phyloP scores from a whole-genome alignment of 2,113 vertebrate genomes.

The Pelobates fuscus region DNA sequence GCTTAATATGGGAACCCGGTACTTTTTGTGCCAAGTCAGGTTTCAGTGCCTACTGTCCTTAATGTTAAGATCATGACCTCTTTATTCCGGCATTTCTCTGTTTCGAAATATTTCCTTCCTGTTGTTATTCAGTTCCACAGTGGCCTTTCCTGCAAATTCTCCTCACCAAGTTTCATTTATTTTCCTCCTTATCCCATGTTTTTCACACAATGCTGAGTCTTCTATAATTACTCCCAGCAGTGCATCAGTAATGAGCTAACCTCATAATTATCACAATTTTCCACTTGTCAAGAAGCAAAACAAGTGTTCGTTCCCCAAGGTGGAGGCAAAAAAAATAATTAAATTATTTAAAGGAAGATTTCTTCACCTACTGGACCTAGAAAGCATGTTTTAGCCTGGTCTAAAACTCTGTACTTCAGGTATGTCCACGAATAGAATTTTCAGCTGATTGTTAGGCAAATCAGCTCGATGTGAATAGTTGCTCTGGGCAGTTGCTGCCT shows the following conservation, averaged over 20 bases:
- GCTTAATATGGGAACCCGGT: no score
- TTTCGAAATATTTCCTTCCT: not conserved
- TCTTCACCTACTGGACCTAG: no score
- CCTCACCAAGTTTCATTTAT: not conserved
- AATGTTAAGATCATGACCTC: not conserved
- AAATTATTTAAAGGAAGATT: no score
- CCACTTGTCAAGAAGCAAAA: not conserved
- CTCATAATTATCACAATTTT: constrained; percentile 8
- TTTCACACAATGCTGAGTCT: not conserved
- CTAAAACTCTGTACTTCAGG: no score
- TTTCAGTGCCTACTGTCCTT: no score
- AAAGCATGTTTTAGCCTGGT: no score
- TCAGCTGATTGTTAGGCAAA: no score
- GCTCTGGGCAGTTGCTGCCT: no score
- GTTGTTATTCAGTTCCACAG: not conserved
- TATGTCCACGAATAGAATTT: no score
- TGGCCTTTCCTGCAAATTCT: constrained; percentile 24
- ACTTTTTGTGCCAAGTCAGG: no score
- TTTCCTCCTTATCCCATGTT: not conserved
- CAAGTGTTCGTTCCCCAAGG: not conserved
- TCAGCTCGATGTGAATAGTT: no score
- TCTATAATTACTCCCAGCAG: not conserved
- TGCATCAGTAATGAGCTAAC: not conserved
- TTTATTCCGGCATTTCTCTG: not conserved
- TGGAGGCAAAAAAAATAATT: constrained; percentile 15